A percentile compares a stretch with the other conserved stretches of the same genome.
Conservation (phyloP, 2,888 invertebrate species). For the Osmoderma eremita region DNA sequence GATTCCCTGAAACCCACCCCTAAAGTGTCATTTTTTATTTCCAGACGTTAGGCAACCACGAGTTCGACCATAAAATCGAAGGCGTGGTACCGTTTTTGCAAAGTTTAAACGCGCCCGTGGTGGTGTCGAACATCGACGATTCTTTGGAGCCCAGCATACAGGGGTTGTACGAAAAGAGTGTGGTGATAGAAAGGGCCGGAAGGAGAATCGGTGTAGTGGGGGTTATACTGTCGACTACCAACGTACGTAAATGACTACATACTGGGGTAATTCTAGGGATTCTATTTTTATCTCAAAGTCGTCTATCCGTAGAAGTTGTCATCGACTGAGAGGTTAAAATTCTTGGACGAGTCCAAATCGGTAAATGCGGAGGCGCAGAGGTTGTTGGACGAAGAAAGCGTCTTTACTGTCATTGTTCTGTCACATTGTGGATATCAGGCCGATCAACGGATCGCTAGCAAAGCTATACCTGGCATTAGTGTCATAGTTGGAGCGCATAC, state of each 20-base stretch:
- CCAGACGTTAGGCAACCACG: slow-evolving; percentile 87
- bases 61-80: slow-evolving; percentile 81
- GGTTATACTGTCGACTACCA: slow-evolving; percentile 74
- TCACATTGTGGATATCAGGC: slow-evolving; percentile 82
- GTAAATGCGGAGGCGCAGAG: slow-evolving; percentile 75
- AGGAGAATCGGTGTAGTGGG: slow-evolving; percentile 83
- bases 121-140: slow-evolving; percentile 81
- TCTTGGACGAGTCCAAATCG: slow-evolving; percentile 75
- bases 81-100: slow-evolving; percentile 79
- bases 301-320: slow-evolving; percentile 68
- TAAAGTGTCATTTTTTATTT: too few species aligned
- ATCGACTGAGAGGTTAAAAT: slow-evolving; percentile 72
- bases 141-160: slow-evolving; percentile 73
- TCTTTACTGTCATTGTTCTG: slow-evolving; percentile 83
- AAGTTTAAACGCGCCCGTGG: slow-evolving; percentile 68
- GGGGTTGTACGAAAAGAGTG: slow-evolving; percentile 72
- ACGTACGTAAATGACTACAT: too few species aligned
- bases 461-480: slow-evolving; percentile 75
- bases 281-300: not conserved
- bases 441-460: slow-evolving; percentile 73
- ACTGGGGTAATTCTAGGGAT: not conserved
- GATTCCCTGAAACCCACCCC: too few species aligned
- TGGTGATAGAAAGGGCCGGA: slow-evolving; percentile 70
- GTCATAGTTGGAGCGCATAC: slow-evolving; percentile 89
- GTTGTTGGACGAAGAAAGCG: slow-evolving; percentile 69